Conservation (phyloP, 2,888 invertebrate genomes). For the Anticlea derivata region DNA sequence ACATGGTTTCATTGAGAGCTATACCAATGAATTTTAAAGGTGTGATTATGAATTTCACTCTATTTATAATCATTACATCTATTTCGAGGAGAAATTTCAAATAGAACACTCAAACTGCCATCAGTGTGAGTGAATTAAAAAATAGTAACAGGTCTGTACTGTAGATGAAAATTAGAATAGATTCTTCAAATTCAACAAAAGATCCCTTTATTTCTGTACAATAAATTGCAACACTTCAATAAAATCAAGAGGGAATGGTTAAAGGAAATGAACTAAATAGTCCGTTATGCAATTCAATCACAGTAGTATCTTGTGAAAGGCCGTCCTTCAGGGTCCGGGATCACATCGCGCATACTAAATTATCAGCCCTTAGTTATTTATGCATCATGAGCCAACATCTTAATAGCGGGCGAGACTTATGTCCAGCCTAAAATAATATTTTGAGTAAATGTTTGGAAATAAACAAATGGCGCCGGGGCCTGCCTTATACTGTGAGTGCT, state of each 20-base stretch:
- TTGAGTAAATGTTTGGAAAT: conserved; percentile 80
- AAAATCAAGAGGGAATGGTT: conserved; percentile 41
- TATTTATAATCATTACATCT: no score
- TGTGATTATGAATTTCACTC: no score
- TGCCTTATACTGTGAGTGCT: conserved; percentile 64
- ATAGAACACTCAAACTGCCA: no score
- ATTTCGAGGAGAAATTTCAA: no score
- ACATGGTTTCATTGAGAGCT: no score
- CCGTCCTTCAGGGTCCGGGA: conserved; percentile 51
- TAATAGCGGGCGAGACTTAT: conserved; percentile 76
- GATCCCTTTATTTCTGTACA: conserved; percentile 5
- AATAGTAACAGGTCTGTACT: no score
- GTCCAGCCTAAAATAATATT: conserved; percentile 83
- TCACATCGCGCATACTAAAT: conserved; percentile 80
- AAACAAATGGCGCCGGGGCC: conserved; percentile 66
- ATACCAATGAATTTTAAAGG: no score
- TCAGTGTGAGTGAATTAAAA: no score
- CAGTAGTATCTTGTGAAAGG: conserved; percentile 62
- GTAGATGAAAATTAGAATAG: no score
- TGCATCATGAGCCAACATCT: conserved; percentile 80
- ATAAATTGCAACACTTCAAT: conserved; percentile 36
- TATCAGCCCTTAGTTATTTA: conserved; percentile 79
- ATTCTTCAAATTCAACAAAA: conserved; percentile 4
- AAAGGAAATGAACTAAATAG: conserved; percentile 64
- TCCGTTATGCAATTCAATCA: conserved; percentile 75